phyloP scores from a whole-genome alignment of 2,113 vertebrate genomes.

The Coturnix japonica region DNA sequence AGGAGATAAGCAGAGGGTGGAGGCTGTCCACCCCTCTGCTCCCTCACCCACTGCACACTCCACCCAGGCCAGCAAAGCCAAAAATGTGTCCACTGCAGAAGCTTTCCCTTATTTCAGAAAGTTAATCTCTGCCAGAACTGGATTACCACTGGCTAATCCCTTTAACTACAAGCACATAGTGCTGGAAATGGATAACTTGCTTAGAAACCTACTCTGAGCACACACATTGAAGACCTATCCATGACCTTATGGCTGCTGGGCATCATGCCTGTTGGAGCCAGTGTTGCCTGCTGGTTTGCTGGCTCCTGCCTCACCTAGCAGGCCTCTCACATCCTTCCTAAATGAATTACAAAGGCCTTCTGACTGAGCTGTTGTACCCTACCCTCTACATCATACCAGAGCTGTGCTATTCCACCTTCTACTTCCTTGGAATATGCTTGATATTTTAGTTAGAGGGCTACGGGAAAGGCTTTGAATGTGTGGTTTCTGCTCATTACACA shows the following conservation, averaged over 20 bases:
- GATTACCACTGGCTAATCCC: constrained; percentile 60
- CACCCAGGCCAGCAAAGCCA: constrained; percentile 19
- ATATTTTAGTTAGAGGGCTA: constrained; percentile 23
- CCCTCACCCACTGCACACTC: background rate
- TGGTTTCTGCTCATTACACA: constrained; percentile 22
- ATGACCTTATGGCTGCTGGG: background rate
- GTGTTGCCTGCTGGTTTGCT: background rate
- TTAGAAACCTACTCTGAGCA: constrained; percentile 7
- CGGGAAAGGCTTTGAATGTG: constrained; percentile 21
- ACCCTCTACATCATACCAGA: background rate
- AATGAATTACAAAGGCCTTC: background rate
- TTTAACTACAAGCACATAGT: constrained; percentile 51
- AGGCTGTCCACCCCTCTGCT: background rate
- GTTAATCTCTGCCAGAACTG: constrained; percentile 53
- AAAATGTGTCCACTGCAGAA: constrained; percentile 37
- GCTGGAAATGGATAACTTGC: constrained; percentile 41
- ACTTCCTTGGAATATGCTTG: background rate
- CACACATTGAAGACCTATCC: rapidly evolving
- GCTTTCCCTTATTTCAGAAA: constrained; percentile 41
- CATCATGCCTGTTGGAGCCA: background rate
- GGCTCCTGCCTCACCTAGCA: background rate
- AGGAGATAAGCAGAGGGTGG: constrained; percentile 43
- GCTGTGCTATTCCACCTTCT: background rate
- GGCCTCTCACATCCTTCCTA: background rate
- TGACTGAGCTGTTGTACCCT: background rate